phyloP scores from a whole-genome alignment of 2,113 vertebrate genomes.

The Leucosticte australis region DNA sequence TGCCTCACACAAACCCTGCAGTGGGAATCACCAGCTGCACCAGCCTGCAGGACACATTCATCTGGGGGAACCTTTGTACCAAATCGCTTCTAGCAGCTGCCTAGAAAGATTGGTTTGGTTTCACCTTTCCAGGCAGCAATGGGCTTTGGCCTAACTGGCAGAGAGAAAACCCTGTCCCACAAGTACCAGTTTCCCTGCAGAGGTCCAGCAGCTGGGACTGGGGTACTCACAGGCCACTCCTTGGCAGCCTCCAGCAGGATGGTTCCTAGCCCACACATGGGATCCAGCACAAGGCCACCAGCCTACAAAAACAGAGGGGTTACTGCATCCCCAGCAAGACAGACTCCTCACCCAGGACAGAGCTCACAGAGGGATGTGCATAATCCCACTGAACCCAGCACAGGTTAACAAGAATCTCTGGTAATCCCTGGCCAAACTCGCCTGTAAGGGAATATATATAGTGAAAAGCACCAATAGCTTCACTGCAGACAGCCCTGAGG shows the following conservation, averaged over 20 bases:
- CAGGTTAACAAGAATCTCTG: background rate
- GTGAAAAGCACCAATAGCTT: background rate
- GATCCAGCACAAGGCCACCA: constrained; percentile 84
- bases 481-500: background rate
- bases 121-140: background rate
- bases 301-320: constrained; percentile 62
- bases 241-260: constrained; percentile 89
- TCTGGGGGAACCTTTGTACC: background rate
- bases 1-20: background rate
- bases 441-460: fast-evolving
- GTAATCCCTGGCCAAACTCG: background rate
- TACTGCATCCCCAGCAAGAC: background rate
- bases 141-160: background rate
- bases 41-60: background rate
- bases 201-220: background rate
- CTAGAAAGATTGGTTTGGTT: background rate
- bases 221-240: constrained; percentile 82
- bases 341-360: background rate
- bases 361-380: background rate
- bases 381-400: background rate
- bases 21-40: background rate
- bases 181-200: background rate
- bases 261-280: constrained; percentile 92
- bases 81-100: background rate
- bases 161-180: background rate